Evolutionary conservation across 2,113 vertebrate species (phyloP).

Genomic region (Hippoglossus stenolepis): DNA sequence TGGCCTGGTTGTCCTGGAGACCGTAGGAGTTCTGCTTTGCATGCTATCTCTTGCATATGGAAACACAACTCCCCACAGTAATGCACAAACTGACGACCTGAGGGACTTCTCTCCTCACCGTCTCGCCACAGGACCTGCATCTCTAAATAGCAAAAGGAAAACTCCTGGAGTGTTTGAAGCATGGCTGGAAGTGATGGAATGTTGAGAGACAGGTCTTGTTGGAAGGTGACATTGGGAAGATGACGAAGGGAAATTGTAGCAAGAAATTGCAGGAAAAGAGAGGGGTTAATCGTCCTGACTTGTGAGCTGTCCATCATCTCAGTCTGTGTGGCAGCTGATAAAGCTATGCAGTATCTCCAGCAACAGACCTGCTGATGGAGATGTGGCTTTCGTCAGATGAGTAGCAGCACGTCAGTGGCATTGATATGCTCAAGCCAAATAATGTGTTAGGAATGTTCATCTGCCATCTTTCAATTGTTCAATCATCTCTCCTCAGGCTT

Average conservation of each 20-base stretch:
- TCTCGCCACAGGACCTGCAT: constrained; percentile 34
- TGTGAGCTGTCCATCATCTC: constrained; percentile 60
- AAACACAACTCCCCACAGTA: constrained; percentile 30
- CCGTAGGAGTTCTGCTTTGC: constrained; percentile 60
- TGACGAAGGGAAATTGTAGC: constrained; percentile 20
- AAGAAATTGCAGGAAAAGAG: constrained; percentile 57
- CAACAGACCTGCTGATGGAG: constrained; percentile 23
- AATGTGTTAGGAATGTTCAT: constrained; percentile 6
- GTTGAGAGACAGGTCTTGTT: constrained; percentile 40
- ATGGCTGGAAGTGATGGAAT: constrained; percentile 33
- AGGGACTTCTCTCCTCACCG: constrained; percentile 40
- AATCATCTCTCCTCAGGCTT: not conserved
- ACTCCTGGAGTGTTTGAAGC: constrained; percentile 46
- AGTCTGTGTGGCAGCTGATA: constrained; percentile 53
- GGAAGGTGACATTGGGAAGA: constrained; percentile 28
- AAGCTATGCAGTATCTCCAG: constrained; percentile 41
- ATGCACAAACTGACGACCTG: constrained; percentile 19
- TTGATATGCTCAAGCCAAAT: constrained; percentile 17
- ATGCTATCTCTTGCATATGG: constrained; percentile 38
- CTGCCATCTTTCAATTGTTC: constrained; percentile 12
- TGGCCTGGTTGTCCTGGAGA: constrained; percentile 62
- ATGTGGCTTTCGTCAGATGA: not conserved
- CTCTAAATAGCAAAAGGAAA: constrained; percentile 40
- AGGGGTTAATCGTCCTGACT: constrained; percentile 53
- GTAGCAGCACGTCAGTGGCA: constrained; percentile 9